phyloP scores from a whole-genome alignment of 2,888 invertebrate species.

The Carabus problematicus region DNA sequence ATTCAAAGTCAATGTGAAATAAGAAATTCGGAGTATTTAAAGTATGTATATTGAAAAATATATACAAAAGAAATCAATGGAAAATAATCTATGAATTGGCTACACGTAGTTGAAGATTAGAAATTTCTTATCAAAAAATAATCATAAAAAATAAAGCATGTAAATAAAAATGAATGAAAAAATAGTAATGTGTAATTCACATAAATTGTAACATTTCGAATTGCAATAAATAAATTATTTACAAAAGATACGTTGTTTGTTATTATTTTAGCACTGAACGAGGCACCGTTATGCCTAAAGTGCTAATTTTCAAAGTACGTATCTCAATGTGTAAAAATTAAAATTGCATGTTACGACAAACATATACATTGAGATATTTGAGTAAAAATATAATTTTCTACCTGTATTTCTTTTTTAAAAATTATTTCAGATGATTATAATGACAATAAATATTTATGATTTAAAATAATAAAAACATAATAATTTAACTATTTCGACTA shows the following conservation, averaged over 20 bases:
- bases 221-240: no score
- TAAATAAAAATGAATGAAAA: no score
- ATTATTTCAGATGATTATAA: no score
- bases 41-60: conserved; percentile 4
- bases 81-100: conserved; percentile 8
- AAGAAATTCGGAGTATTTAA: not conserved
- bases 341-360: not conserved
- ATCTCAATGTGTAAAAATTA: conserved; percentile 1
- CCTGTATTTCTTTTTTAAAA: no score
- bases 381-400: no score
- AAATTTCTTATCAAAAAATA: not conserved
- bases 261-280: not conserved
- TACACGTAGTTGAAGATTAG: conserved; percentile 2
- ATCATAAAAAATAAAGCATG: not conserved
- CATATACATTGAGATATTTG: not conserved
- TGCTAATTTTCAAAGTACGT: conserved; percentile 9
- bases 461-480: no score
- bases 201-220: no score
- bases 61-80: conserved; percentile 8
- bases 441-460: no score
- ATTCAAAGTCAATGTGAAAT: no score
- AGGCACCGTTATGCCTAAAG: not conserved
- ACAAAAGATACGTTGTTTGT: not conserved
- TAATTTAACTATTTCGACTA: no score
- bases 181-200: no score